phyloP scores from a whole-genome alignment of 2,113 vertebrate genomes.

The Origma solitaria region DNA sequence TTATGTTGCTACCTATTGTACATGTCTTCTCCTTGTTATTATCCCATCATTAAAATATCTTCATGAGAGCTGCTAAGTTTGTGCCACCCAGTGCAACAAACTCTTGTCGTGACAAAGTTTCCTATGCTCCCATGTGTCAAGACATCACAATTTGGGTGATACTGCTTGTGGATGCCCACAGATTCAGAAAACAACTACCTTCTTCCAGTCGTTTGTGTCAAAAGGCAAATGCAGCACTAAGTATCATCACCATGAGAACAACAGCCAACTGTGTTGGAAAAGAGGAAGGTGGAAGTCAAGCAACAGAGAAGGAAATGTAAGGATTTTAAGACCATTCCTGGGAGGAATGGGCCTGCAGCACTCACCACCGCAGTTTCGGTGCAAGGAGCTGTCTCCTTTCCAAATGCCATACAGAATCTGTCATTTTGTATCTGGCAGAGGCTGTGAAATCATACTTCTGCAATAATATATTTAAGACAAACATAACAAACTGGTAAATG shows the following conservation, averaged over 20 bases:
- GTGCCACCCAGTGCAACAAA: background rate
- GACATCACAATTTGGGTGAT: background rate
- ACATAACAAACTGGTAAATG: background rate
- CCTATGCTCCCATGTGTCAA: background rate
- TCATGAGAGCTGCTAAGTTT: background rate
- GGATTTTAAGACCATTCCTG: background rate
- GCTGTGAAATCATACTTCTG: background rate
- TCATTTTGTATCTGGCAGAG: background rate
- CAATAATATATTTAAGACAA: background rate
- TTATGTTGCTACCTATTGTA: background rate
- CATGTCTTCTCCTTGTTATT: background rate
- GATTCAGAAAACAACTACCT: background rate
- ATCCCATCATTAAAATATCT: background rate
- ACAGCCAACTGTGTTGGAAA: background rate
- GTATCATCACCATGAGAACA: background rate
- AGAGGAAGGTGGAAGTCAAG: background rate
- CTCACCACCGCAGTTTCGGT: background rate
- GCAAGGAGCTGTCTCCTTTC: background rate
- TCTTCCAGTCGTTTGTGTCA: background rate
- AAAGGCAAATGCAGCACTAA: background rate
- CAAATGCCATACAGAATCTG: background rate
- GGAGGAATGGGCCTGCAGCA: background rate
- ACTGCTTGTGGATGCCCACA: fast-evolving
- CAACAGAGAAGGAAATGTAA: background rate
- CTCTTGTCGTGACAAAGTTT: background rate